Evolutionary conservation across 2,888 invertebrate genomes (phyloP).

Genomic region (Plutella xylostella): DNA sequence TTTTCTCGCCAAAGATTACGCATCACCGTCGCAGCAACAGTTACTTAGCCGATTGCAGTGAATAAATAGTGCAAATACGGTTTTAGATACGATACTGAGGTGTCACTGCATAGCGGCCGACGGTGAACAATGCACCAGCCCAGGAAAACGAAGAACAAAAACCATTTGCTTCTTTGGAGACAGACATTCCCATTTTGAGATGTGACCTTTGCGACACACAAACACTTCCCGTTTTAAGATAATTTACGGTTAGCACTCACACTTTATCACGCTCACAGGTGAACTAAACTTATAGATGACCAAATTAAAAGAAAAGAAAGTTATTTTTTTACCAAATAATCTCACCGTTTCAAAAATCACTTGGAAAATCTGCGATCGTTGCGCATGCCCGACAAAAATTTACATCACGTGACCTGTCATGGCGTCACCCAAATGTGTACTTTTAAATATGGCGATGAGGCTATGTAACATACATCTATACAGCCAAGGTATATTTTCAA

Average conservation of each 20-base stretch:
- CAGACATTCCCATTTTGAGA: constrained; percentile 30
- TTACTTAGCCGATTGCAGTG: too few relatives aligned
- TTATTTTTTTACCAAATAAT: constrained; percentile 35
- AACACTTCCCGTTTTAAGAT: constrained; percentile 36
- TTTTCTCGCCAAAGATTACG: background rate
- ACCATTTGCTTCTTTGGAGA: constrained; percentile 38
- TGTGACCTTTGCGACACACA: constrained; percentile 45
- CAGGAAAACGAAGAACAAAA: constrained; percentile 38
- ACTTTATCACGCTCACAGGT: constrained; percentile 27
- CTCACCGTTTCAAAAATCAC: constrained; percentile 56
- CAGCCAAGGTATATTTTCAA: too few relatives aligned
- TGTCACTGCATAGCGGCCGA: constrained; percentile 16
- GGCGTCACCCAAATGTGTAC: constrained; percentile 26
- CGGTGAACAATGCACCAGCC: constrained; percentile 33
- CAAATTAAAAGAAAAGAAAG: constrained; percentile 22
- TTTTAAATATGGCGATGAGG: background rate
- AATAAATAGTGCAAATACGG: constrained; percentile 9
- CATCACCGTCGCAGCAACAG: background rate
- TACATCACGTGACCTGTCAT: constrained; percentile 70
- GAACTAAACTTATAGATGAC: constrained; percentile 7
- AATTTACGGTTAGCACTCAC: constrained; percentile 32
- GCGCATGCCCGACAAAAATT: constrained; percentile 68
- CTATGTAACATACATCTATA: background rate
- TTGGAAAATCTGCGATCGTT: constrained; percentile 47
- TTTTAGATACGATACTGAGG: constrained; percentile 3